These are phyloP conservation scores for Panagrolaimus sp. DNA, from an alignment of 1,140 invertebrate genomes.

Conservation along the genomic window DNA sequence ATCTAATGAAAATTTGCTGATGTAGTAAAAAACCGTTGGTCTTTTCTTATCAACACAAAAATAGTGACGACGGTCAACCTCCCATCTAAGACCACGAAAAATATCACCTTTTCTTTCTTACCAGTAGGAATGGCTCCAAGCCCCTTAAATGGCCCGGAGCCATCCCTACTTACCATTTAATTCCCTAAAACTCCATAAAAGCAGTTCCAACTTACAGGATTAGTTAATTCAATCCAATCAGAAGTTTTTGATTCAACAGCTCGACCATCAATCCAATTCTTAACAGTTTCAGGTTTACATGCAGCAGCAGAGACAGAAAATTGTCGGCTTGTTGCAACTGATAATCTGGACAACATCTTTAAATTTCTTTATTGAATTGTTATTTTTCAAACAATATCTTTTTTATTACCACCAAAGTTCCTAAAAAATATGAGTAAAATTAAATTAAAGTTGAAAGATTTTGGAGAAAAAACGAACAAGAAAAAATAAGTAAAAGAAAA, in stretches of 20 bases:
- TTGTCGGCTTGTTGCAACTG: constrained; percentile 8
- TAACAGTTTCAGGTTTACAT: constrained; percentile 41
- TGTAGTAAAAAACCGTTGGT: not conserved
- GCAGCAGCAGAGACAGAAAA: not conserved
- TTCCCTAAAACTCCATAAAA: too few relatives aligned
- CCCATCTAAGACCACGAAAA: not conserved
- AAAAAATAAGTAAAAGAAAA: too few relatives aligned
- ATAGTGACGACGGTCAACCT: too few relatives aligned
- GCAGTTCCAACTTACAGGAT: constrained; percentile 46
- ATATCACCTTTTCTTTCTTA: not conserved
- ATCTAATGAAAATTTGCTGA: not conserved
- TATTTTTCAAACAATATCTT: too few relatives aligned
- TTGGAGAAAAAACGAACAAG: too few relatives aligned
- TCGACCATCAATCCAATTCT: constrained; percentile 58
- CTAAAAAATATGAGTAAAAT: too few relatives aligned
- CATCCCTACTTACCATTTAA: not conserved
- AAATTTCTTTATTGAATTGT: not conserved
- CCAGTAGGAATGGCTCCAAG: not conserved
- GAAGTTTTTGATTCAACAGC: constrained; percentile 57
- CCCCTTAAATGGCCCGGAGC: not conserved
- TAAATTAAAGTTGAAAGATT: too few relatives aligned
- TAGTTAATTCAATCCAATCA: constrained; percentile 57
- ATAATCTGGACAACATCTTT: constrained; percentile 20
- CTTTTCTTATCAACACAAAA: too few relatives aligned
- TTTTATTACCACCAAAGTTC: too few relatives aligned